phyloP scores from a whole-genome alignment of 2,797 vertebrate genomes.

The Phyllotis vaccarum region DNA sequence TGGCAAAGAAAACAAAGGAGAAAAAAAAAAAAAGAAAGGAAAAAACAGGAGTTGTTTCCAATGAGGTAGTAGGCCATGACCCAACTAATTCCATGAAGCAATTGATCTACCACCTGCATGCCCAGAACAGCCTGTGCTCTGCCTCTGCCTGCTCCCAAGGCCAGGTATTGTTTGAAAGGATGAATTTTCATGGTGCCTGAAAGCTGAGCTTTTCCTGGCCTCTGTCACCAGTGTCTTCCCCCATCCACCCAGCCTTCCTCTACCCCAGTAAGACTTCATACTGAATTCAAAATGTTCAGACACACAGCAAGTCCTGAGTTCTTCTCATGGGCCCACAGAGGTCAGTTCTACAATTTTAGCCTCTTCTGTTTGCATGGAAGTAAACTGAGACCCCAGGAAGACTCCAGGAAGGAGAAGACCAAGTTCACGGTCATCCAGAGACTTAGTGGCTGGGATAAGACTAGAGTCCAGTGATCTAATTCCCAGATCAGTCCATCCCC shows the following conservation, averaged over 20 bases:
- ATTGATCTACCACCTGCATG: constrained; percentile 7
- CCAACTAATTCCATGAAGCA: constrained; percentile 59
- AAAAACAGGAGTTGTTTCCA: constrained; percentile 43
- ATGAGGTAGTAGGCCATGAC: constrained; percentile 11
- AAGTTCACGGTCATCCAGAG: neutral
- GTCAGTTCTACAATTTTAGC: neutral
- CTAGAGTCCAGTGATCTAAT: neutral
- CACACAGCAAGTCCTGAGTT: neutral
- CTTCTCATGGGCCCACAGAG: neutral
- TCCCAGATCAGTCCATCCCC: neutral
- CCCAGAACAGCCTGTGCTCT: constrained; percentile 44
- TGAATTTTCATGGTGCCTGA: constrained; percentile 23
- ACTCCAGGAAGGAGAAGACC: neutral
- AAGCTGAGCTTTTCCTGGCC: neutral
- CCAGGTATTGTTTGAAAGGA: constrained; percentile 52
- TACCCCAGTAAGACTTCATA: neutral
- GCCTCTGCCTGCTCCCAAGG: neutral
- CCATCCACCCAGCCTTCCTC: neutral
- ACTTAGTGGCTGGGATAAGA: neutral
- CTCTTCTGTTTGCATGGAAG: neutral
- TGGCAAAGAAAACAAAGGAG: constrained; percentile 69
- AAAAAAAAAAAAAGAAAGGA: constrained; percentile 64
- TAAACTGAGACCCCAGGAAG: constrained; percentile 19
- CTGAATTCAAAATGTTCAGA: constrained; percentile 23
- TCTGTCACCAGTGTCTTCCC: neutral